Evolutionary conservation across 2,797 vertebrate genomes (phyloP).

Genomic region (Cephalopachus bancanus): DNA sequence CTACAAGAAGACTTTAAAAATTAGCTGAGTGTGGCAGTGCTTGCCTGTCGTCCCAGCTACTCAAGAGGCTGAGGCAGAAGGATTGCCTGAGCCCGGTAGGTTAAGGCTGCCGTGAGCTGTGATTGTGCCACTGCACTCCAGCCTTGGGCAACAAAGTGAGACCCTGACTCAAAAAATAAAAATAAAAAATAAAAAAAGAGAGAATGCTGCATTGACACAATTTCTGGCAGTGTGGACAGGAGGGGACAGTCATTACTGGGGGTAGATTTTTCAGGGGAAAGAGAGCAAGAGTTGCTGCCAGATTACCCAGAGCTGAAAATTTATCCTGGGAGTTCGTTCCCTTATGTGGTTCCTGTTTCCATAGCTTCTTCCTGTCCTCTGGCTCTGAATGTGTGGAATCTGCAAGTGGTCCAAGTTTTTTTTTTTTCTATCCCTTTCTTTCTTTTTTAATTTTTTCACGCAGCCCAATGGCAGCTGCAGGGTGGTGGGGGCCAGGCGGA

Average conservation of each 20-base stretch:
- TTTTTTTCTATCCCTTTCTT: constrained; percentile 52
- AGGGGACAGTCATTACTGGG: neutral
- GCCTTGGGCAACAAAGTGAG: too few relatives aligned
- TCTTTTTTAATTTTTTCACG: constrained; percentile 49
- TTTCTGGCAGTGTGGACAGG: neutral
- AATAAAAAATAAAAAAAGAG: neutral
- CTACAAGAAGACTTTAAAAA: too few relatives aligned
- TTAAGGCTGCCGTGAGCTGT: too few relatives aligned
- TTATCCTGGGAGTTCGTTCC: constrained; percentile 26
- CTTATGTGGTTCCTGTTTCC: neutral
- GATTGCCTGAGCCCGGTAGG: too few relatives aligned
- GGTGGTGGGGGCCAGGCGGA: constrained; percentile 25
- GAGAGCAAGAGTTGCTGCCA: neutral
- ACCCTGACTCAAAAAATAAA: too few relatives aligned
- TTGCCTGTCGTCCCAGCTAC: too few relatives aligned
- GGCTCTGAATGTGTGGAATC: constrained; percentile 67
- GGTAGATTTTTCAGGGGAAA: neutral
- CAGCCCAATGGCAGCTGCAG: constrained; percentile 77
- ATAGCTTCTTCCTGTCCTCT: constrained; percentile 57
- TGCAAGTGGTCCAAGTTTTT: constrained; percentile 72
- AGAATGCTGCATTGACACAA: neutral
- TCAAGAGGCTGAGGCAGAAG: too few relatives aligned
- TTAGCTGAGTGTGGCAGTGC: too few relatives aligned
- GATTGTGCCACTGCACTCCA: too few relatives aligned
- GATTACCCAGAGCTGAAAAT: neutral